Percentiles rank a stretch among this genome's conserved stretches.
phyloP scores from a whole-genome alignment of 2,888 invertebrate species.

The Pedicia rivosa region DNA sequence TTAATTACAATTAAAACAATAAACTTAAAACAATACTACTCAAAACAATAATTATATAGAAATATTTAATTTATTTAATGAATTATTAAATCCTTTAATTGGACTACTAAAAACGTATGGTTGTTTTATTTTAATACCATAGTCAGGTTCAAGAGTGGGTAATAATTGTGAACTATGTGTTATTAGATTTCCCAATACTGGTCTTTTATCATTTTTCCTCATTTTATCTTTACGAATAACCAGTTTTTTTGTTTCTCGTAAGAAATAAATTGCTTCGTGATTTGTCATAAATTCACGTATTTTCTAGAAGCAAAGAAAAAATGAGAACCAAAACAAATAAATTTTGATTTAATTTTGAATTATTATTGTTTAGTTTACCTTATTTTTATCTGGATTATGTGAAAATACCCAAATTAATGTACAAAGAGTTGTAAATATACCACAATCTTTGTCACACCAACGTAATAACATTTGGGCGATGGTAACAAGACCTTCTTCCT shows the following conservation, averaged over 20 bases:
- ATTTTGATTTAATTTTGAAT: not conserved
- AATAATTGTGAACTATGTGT: conserved; percentile 9
- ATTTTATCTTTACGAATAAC: conserved; percentile 31
- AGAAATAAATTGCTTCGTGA: conserved; percentile 26
- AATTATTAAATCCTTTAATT: conserved; percentile 28
- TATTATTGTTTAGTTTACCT: conserved; percentile 14
- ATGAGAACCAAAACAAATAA: conserved; percentile 3
- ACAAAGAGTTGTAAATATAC: conserved; percentile 44
- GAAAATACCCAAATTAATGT: conserved; percentile 51
- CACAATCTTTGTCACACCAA: conserved; percentile 48
- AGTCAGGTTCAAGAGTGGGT: conserved; percentile 29
- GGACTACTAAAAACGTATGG: conserved; percentile 29
- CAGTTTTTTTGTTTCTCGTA: conserved; percentile 28
- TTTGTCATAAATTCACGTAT: conserved; percentile 28
- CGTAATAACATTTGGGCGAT: conserved; percentile 47
- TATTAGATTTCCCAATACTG: not conserved
- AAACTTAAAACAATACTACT: too few relatives aligned
- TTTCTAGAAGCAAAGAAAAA: conserved; percentile 18
- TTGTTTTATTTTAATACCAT: conserved; percentile 24
- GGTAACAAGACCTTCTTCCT: conserved; percentile 40
- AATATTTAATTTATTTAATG: conserved; percentile 24
- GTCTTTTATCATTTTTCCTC: conserved; percentile 24
- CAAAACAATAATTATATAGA: too few relatives aligned
- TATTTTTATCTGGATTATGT: conserved; percentile 24
- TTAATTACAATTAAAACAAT: too few relatives aligned